Conservation (phyloP, 2,797 vertebrate genomes). For the Aeoliscus strigatus region DNA sequence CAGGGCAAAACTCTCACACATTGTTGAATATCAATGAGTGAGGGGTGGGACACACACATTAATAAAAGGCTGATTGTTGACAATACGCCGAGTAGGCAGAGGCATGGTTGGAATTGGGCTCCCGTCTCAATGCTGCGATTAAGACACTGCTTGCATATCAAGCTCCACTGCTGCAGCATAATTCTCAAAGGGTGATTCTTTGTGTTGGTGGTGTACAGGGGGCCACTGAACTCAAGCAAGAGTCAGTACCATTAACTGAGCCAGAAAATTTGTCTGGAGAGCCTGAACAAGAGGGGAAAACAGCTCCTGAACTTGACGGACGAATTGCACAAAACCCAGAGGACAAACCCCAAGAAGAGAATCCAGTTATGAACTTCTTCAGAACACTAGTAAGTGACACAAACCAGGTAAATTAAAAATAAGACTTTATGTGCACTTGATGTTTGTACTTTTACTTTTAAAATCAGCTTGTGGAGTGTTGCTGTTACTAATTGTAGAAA, state of each 20-base stretch:
- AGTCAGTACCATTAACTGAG: slow-evolving; percentile 37
- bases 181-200: slow-evolving; percentile 63
- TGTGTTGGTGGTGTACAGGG: slow-evolving; percentile 78
- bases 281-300: slow-evolving; percentile 35
- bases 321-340: slow-evolving; percentile 50
- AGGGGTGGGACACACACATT: slow-evolving; percentile 65
- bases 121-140: slow-evolving; percentile 76
- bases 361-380: slow-evolving; percentile 97
- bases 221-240: slow-evolving; percentile 66
- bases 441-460: no score
- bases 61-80: slow-evolving; percentile 82
- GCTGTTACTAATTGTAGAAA: slow-evolving; percentile 1
- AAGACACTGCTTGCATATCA: slow-evolving; percentile 68
- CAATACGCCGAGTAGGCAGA: slow-evolving; percentile 75
- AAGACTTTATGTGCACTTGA: no score
- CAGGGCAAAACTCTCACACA: slow-evolving; percentile 64
- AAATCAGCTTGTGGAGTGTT: no score
- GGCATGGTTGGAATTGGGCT: slow-evolving; percentile 82
- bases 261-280: slow-evolving; percentile 49
- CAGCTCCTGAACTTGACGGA: slow-evolving; percentile 30
- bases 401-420: neutral
- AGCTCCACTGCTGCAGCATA: slow-evolving; percentile 58
- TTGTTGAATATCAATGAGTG: slow-evolving; percentile 83
- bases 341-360: slow-evolving; percentile 63
- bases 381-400: slow-evolving; percentile 87